Base-by-base conservation (phyloP, 2,113 vertebrate species). In the Nycticorax nycticorax region DNA sequence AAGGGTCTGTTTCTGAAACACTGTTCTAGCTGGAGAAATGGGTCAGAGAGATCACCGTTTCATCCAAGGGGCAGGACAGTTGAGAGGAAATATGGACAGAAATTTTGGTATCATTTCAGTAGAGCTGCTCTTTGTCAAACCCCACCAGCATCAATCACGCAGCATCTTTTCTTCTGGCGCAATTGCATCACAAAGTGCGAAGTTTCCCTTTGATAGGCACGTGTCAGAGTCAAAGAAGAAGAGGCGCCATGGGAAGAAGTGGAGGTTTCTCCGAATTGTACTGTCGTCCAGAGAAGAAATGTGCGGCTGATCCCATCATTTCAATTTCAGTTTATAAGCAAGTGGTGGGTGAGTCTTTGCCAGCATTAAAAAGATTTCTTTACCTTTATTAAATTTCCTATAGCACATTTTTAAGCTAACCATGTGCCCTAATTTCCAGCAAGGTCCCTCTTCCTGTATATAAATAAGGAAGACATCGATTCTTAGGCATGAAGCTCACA, bases 21-120 rank as follows among this genome's bases (percentile, higher is more conserved):
- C 35, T 93, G 91, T 55, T 68, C 77, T 84, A 95, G 68, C 69
- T 94, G 35, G 74, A 56, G 77, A 96, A 96, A 94, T 77, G 68
- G 92, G 94, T 97, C 92, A 88, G 66, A 93, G 87, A 96, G 86
- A 97, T 95, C 93, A 95, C 69, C 69, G 79, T 97, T 97, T 95
- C 86, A 95, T 97, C 92, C 92, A 95, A 92, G 91, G 82, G 89
- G 91, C 77, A 91, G 94, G 96, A 93, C 69, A 91, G 69, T 87
- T 91, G 81, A 95, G 84, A 92, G 86, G 81, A 96, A 97, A 93
- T 89, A 93, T 45, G 56, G 76, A 92, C 93, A 83, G 85, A 96
- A 93, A 92, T 85, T 95, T 95, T 87, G 88, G 74, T 92, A 89
- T 92, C 89, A 92, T 93, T 97, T 94, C 92, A 85, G 32, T 89